phyloP scores from a whole-genome alignment of 2,797 vertebrate species.

The Cephalopachus bancanus region DNA sequence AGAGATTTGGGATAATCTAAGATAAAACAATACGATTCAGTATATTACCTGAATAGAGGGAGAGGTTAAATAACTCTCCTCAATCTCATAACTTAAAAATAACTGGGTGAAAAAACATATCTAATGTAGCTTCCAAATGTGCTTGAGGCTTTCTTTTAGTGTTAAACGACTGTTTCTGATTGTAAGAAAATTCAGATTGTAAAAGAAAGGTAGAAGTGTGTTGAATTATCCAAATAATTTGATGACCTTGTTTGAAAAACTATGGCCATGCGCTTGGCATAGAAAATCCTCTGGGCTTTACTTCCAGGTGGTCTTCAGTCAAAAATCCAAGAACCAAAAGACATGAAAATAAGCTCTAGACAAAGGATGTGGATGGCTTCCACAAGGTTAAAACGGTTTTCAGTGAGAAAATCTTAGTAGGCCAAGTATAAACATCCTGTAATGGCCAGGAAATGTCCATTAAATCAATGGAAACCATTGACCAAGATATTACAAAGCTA shows the following conservation, averaged over 20 bases:
- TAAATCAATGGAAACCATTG: not conserved
- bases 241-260: conserved; percentile 34
- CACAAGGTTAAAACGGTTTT: not conserved
- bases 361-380: not conserved
- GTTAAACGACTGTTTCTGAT: conserved; percentile 29
- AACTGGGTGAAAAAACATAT: not conserved
- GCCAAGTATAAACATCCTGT: not conserved
- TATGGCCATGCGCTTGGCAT: not conserved
- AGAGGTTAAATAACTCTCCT: not conserved
- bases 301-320: not conserved
- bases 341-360: not conserved
- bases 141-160: conserved; percentile 16
- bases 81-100: not conserved
- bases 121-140: not conserved
- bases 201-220: not conserved
- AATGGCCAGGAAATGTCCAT: not conserved
- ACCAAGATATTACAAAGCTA: not conserved
- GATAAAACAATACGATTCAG: not conserved
- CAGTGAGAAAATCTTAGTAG: not conserved
- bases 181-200: not conserved
- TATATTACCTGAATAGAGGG: not conserved
- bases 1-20: not conserved
- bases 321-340: not conserved
- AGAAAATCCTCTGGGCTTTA: not conserved
- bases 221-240: not conserved